These are phyloP conservation scores for Todiramphus saurophagus DNA, from an alignment of 2,113 vertebrate species.

Conservation along the genomic window DNA sequence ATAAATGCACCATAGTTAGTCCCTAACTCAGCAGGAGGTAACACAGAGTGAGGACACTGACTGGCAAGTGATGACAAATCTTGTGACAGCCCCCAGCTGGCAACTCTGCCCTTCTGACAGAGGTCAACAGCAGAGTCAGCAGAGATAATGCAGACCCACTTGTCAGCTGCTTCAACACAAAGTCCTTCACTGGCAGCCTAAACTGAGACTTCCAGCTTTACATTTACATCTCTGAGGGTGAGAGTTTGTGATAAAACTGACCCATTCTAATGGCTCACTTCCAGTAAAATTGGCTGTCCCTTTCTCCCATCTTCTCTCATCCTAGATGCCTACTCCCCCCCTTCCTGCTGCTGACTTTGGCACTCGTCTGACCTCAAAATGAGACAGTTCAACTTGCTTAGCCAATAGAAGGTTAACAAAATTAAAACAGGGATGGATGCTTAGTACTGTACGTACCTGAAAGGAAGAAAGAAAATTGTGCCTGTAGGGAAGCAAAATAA, in stretches of 20 bases:
- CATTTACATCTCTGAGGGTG: not conserved
- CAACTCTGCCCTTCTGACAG: conserved; percentile 26
- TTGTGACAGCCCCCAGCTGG: conserved; percentile 55
- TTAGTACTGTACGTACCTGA: not conserved
- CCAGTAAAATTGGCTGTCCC: not conserved
- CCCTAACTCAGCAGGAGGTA: conserved; percentile 40
- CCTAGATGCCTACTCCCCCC: not conserved
- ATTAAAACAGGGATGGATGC: not conserved
- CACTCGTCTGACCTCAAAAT: not conserved
- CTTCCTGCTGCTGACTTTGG: not conserved
- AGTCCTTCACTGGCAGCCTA: not conserved
- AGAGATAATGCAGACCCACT: not conserved
- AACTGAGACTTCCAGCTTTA: not conserved
- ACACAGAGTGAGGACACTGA: not conserved
- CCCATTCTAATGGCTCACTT: not conserved
- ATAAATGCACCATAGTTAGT: not conserved
- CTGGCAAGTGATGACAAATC: conserved; percentile 26
- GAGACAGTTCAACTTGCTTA: not conserved
- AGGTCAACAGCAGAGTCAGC: conserved; percentile 51
- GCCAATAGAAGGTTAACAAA: not conserved
- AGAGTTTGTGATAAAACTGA: not conserved
- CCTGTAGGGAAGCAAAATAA: not conserved
- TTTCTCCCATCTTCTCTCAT: not conserved
- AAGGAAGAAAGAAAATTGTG: not conserved
- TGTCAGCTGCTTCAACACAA: conserved; percentile 32